phyloP scores from a whole-genome alignment of 1,140 invertebrate genomes.

The Plutomurus gul region DNA sequence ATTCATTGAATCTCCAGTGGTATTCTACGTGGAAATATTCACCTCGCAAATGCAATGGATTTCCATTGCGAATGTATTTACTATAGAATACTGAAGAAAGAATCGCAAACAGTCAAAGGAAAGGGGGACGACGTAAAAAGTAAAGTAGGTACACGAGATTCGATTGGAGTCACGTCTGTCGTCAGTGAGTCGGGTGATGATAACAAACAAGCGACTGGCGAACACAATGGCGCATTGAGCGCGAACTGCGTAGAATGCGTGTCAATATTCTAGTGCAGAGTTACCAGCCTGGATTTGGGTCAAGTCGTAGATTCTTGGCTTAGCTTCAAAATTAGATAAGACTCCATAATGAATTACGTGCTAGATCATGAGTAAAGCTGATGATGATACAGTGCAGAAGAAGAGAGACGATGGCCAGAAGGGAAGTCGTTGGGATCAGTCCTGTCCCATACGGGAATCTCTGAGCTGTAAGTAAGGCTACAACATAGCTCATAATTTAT shows the following conservation, averaged over 20 bases:
- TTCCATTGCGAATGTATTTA: no score
- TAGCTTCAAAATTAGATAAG: neutral
- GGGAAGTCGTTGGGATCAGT: neutral
- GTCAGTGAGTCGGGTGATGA: neutral
- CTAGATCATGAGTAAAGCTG: neutral
- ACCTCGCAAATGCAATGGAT: no score
- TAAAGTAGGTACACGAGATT: no score
- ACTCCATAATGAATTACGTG: neutral
- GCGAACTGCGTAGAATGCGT: neutral
- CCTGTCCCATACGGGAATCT: neutral
- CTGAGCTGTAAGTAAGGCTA: no score
- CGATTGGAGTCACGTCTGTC: conserved; percentile 3
- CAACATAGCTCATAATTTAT: no score
- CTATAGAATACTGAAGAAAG: no score
- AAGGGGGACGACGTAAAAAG: no score
- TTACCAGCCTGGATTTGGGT: neutral
- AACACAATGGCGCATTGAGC: neutral
- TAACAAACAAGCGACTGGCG: neutral
- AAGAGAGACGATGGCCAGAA: no score
- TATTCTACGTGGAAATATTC: no score
- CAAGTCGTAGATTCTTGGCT: neutral
- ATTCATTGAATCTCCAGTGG: no score
- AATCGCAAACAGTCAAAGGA: no score
- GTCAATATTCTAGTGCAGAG: neutral
- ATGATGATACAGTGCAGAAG: neutral